These are phyloP conservation scores for Eupleurogrammus muticus DNA, from an alignment of 2,797 vertebrate genomes.

Conservation along the genomic window DNA sequence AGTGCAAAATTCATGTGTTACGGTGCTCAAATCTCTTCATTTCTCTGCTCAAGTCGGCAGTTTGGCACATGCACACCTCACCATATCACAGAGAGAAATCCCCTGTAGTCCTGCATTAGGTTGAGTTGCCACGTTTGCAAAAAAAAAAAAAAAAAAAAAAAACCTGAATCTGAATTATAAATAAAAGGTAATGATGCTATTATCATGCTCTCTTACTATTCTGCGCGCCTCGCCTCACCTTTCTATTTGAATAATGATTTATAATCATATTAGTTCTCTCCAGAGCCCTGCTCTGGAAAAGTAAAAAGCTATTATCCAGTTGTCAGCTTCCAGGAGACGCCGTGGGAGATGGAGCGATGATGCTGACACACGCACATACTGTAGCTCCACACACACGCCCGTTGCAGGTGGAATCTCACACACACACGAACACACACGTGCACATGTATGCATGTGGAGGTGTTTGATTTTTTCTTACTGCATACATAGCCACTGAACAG, in stretches of 20 bases:
- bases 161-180: slow-evolving; percentile 82
- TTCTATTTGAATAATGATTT: slow-evolving; percentile 99
- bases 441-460: slow-evolving; percentile 30
- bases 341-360: slow-evolving; percentile 86
- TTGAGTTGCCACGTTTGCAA: slow-evolving; percentile 86
- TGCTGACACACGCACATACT: slow-evolving; percentile 79
- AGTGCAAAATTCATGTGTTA: slow-evolving; percentile 7
- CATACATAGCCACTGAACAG: slow-evolving; percentile 38
- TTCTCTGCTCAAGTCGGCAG: slow-evolving; percentile 14
- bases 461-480: slow-evolving; percentile 24
- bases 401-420: slow-evolving; percentile 32
- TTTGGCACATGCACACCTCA: slow-evolving; percentile 52
- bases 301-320: slow-evolving; percentile 97
- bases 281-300: slow-evolving; percentile 92
- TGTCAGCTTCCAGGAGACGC: slow-evolving; percentile 90
- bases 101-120: slow-evolving; percentile 61
- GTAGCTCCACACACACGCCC: slow-evolving; percentile 48
- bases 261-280: slow-evolving; percentile 94
- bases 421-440: slow-evolving; percentile 25
- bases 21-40: slow-evolving; percentile 56
- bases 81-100: slow-evolving; percentile 48
- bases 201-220: slow-evolving; percentile 91
- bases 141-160: slow-evolving; percentile 75
- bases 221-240: slow-evolving; percentile 86
- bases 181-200: slow-evolving; percentile 93